phyloP scores from a whole-genome alignment of 2,797 vertebrate genomes.

The Phalanger gymnotis region DNA sequence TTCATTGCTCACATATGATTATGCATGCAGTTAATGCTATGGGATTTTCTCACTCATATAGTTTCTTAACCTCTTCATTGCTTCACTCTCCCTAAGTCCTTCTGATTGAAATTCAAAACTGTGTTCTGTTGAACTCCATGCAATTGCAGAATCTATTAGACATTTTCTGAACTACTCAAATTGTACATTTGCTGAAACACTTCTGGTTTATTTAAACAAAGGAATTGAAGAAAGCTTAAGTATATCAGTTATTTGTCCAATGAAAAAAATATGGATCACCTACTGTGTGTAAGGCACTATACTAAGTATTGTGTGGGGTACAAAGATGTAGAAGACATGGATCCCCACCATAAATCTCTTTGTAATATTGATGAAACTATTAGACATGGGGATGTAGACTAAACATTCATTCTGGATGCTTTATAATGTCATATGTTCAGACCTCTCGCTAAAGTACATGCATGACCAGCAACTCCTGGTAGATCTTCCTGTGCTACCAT shows the following conservation, averaged over 20 bases:
- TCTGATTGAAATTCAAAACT: neutral
- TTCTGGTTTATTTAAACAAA: neutral
- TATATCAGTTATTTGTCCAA: neutral
- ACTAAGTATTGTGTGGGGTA: neutral
- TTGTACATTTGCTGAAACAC: neutral
- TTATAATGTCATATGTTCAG: neutral
- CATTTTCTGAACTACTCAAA: neutral
- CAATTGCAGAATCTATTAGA: neutral
- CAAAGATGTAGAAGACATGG: neutral
- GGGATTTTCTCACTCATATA: slow-evolving; percentile 68
- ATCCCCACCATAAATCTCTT: neutral
- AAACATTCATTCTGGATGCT: neutral
- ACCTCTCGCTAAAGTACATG: neutral
- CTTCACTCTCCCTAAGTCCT: slow-evolving; percentile 24
- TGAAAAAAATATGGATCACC: neutral
- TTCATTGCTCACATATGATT: slow-evolving; percentile 72
- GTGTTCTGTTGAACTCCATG: neutral
- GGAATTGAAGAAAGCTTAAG: neutral
- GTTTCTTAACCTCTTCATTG: slow-evolving; percentile 71
- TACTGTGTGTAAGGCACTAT: neutral
- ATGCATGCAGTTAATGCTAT: slow-evolving; percentile 65
- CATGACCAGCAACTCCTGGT: neutral
- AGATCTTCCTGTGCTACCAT: neutral
- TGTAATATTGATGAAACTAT: neutral
- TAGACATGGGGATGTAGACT: neutral